These are phyloP conservation scores for Callitettix versicolor DNA, from an alignment of 1,140 invertebrate species.

Conservation along the genomic window DNA sequence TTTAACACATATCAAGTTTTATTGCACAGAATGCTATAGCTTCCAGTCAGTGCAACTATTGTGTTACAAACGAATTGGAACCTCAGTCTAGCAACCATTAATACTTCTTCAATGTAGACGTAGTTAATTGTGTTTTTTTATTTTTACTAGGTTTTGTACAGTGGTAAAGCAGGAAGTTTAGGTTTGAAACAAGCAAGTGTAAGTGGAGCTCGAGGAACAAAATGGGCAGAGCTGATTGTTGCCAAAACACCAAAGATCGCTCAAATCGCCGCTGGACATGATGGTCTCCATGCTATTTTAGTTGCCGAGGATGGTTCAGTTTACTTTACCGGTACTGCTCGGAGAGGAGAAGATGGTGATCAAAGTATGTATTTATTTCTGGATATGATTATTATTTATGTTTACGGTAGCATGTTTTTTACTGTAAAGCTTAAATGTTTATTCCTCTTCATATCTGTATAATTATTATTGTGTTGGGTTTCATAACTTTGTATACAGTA, in stretches of 20 bases:
- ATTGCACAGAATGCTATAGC: too few species aligned
- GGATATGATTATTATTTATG: slow-evolving; percentile 30
- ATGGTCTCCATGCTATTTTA: slow-evolving; percentile 80
- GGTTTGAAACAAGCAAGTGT: slow-evolving; percentile 51
- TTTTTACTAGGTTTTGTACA: slow-evolving; percentile 52
- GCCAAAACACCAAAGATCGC: slow-evolving; percentile 64
- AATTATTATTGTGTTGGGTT: too few species aligned
- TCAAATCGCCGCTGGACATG: slow-evolving; percentile 81
- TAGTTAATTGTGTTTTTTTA: slow-evolving; percentile 8
- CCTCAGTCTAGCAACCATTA: too few species aligned
- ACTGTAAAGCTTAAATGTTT: too few species aligned
- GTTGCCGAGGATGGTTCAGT: slow-evolving; percentile 83
- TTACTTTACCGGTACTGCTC: slow-evolving; percentile 76
- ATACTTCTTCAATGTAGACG: too few species aligned
- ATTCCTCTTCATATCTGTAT: too few species aligned
- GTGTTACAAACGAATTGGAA: too few species aligned
- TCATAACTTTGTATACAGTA: too few species aligned
- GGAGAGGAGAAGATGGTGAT: slow-evolving; percentile 92
- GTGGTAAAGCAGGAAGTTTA: slow-evolving; percentile 61
- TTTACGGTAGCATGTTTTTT: background rate
- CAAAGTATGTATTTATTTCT: slow-evolving; percentile 33
- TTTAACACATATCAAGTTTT: too few species aligned
- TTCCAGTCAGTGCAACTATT: too few species aligned
- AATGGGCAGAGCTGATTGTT: slow-evolving; percentile 65
- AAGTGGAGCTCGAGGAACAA: slow-evolving; percentile 39